Base-by-base conservation (phyloP, 2,113 vertebrate species). In the Lycaon pictus region DNA sequence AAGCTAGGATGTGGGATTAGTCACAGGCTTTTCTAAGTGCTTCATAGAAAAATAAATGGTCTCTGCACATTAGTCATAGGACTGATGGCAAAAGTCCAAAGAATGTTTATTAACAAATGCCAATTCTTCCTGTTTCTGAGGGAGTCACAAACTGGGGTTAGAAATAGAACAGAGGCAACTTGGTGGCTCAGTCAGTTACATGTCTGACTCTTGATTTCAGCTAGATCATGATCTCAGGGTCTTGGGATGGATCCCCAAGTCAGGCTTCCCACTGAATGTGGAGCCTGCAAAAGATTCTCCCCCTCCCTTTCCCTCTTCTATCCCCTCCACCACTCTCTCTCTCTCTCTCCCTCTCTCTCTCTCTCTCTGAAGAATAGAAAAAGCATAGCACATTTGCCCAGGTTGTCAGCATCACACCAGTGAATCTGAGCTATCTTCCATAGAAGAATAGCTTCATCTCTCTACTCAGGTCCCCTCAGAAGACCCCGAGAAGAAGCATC, bases 1-100 rank as follows among this genome's bases (percentile, higher is more conserved):
- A 62, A 11, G 11, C n/a, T 67, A 63, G 25, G 0, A 0, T 13
- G 3, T 48, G 80, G 55, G 4, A 19, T 11, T 20, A 37, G 4
- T 16, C 37, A 58, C 22, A 77, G 53, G 76, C 17, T 60, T 77
- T 58, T 58, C 56, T 56, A 48, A 79, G 37, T 5, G 56, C 79
- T 60, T 48, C 53, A 17, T 11, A 11, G 56, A 11, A 51, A 60
- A 8, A 32, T 19, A 48, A 71, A 9, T 55, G 11, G 63, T 90
- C 27, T 25, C n/a, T 53, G 60, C 0, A 16, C 56, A 29, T 60
- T n/a, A 32, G 29, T 53, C 56, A 25, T 12, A 22, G 25, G 37
- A 43, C 12, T 32, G 3, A 69, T 77, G 51, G 82, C 1, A 29
- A 76, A 83, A 69, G 58, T 11, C 35, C 77, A 77, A 51, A 65